Base-by-base conservation (phyloP, 2,113 vertebrate genomes). In the Caranx ignobilis region DNA sequence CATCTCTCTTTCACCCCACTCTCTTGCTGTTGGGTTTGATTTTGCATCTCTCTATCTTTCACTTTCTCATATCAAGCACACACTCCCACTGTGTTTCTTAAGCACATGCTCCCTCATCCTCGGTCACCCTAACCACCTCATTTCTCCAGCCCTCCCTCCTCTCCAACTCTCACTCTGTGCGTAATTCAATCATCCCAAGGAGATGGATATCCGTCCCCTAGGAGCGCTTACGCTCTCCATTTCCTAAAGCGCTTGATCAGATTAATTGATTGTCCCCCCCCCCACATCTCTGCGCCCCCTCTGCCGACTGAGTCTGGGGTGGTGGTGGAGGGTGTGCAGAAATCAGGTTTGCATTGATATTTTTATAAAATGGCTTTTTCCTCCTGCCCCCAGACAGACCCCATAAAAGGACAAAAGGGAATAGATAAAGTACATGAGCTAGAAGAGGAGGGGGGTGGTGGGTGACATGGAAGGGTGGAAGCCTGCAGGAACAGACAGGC, bases 171-270 rank as follows among this genome's bases (percentile, higher is more conserved):
- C 89, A 82, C 87, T 92, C 91, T 64, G 68, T 87, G 85, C 76
- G 92, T 95, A 95, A 96, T 96, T 95, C 91, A 96, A 95, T 95
- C 95, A 94, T 94, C 79, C 90, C 84, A 90, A 92, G 92, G 94
- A 95, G 94, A 95, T 95, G 93, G 93, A 95, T 95, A 94, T 92
- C 92, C 90, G 78, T 94, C 95, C 93, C 94, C 85, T 61, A 90
- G 93, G 95, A 94, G 92, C 93, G 91, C 94, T 95, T 94, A 95
- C 92, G 87, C 91, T 95, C 94, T 94, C 93, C 91, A 94, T 95
- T 95, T 96, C 94, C 94, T 94, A 93, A 95, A 95, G 95, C 93
- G 88, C 95, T 95, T 96, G 95, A 96, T 95, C 94, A 94, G 94
- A 96, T 96, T 95, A 95, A 96, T 95, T 96, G 95, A 95, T 96